Evolutionary conservation across 2,113 vertebrate genomes (phyloP).

Genomic region (Rana temporaria): DNA sequence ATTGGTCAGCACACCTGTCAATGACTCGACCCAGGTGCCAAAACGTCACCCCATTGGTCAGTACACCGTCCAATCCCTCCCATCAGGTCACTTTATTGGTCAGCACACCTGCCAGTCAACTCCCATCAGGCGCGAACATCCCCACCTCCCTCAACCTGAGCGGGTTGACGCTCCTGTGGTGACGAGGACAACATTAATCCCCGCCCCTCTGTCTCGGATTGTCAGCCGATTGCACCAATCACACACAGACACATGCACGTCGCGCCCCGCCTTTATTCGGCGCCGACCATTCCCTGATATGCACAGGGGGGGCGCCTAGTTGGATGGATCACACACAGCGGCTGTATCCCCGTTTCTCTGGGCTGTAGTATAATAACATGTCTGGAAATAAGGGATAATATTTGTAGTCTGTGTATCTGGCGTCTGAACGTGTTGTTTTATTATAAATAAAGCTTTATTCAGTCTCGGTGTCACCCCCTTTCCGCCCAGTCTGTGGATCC

Average conservation of each 20-base stretch:
- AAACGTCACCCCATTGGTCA: background rate
- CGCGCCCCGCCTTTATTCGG: slow-evolving; percentile 7
- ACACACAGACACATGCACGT: slow-evolving; percentile 61
- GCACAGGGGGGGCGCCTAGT: background rate
- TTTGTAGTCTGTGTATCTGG: no score
- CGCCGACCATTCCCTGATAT: accelerated
- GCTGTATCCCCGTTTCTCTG: no score
- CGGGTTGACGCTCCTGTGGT: background rate
- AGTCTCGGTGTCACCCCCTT: background rate
- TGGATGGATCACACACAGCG: no score
- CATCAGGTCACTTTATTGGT: slow-evolving; percentile 10
- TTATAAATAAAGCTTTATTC: accelerated
- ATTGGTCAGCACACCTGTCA: background rate
- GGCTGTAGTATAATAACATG: no score
- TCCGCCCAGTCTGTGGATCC: background rate
- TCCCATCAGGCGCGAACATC: background rate
- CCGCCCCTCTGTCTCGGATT: background rate
- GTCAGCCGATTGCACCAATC: slow-evolving; percentile 55
- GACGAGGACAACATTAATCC: background rate
- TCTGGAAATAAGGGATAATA: no score
- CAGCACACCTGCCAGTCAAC: background rate
- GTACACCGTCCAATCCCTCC: no score
- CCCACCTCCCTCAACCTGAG: background rate
- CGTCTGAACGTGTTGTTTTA: no score
- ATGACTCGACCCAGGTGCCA: background rate